Conservation (phyloP, 2,797 vertebrate species). For the Enteromius thamalakanensis region DNA sequence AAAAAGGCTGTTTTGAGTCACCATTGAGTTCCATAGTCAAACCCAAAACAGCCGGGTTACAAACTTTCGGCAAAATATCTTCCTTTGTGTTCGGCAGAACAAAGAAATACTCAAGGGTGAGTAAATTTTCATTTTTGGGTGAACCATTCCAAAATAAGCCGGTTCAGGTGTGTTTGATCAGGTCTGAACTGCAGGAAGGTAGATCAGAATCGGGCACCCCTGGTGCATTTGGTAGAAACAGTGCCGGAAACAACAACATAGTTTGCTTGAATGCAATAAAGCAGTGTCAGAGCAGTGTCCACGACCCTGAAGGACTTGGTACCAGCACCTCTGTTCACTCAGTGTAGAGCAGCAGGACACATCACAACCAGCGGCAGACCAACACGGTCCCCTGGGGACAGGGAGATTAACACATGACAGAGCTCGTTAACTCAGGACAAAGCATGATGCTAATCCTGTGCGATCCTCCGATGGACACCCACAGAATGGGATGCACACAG, state of each 20-base stretch:
- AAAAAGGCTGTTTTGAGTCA: too few relatives aligned
- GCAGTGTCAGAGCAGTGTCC: background rate
- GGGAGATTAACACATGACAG: slow-evolving; percentile 79
- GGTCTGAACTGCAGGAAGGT: background rate
- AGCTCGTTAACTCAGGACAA: slow-evolving; percentile 81
- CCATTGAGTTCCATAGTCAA: too few relatives aligned
- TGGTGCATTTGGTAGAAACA: background rate
- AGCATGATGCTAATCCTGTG: slow-evolving; percentile 78
- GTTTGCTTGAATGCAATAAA: background rate
- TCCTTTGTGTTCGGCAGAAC: too few relatives aligned
- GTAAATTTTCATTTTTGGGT: too few relatives aligned
- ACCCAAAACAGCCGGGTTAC: too few relatives aligned
- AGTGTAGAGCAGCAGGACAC: slow-evolving; percentile 32
- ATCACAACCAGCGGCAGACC: slow-evolving; percentile 47
- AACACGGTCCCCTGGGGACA: slow-evolving; percentile 63
- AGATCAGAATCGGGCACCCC: background rate
- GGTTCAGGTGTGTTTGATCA: background rate
- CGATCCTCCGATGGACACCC: slow-evolving; percentile 63
- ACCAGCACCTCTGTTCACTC: slow-evolving; percentile 48
- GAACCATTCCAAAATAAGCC: background rate
- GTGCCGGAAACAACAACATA: background rate
- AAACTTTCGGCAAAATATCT: too few relatives aligned
- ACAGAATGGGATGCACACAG: slow-evolving; percentile 37
- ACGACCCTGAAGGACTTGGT: slow-evolving; percentile 2
- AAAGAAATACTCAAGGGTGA: too few relatives aligned